Conservation (phyloP, 2,113 vertebrate genomes). For the Triplophysa rosa region DNA sequence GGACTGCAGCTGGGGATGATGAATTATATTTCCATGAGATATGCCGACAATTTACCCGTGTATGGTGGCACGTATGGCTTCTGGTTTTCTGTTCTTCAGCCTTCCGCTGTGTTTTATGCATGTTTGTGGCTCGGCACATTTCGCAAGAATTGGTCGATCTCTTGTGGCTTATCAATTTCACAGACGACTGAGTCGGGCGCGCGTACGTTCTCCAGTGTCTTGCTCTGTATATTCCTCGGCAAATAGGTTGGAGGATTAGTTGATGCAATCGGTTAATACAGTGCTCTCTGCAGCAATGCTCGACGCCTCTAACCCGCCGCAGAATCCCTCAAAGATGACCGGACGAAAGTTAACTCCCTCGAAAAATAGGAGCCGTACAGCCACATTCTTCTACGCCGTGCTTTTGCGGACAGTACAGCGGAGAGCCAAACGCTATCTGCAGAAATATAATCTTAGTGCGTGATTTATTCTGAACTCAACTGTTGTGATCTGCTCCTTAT, state of each 20-base stretch:
- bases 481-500: not conserved
- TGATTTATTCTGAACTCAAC: conserved; percentile 29
- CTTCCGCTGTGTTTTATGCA: conserved; percentile 18
- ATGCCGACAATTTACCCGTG: conserved; percentile 40
- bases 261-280: conserved; percentile 38
- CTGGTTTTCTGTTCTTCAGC: conserved; percentile 6
- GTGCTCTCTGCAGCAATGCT: not conserved
- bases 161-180: conserved; percentile 43
- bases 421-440: not conserved
- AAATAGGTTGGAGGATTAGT: conserved; percentile 42
- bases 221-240: conserved; percentile 41
- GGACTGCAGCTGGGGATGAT: conserved; percentile 29
- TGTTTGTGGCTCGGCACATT: conserved; percentile 29
- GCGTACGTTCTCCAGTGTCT: conserved; percentile 32
- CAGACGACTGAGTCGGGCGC: conserved; percentile 18
- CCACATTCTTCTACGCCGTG: not conserved
- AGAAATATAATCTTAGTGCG: conserved; percentile 26
- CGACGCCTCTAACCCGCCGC: conserved; percentile 1
- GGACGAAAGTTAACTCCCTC: conserved; percentile 16
- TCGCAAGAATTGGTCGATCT: conserved; percentile 38
- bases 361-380: conserved; percentile 27
- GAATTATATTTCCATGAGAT: conserved; percentile 39
- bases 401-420: not conserved
- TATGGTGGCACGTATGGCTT: conserved; percentile 2
- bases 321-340: conserved; percentile 43